A percentile compares a stretch with the other conserved stretches of the same genome.
These are phyloP conservation scores for Spisula subtruncata DNA, from an alignment of 2,888 invertebrate genomes.

Conservation along the genomic window DNA sequence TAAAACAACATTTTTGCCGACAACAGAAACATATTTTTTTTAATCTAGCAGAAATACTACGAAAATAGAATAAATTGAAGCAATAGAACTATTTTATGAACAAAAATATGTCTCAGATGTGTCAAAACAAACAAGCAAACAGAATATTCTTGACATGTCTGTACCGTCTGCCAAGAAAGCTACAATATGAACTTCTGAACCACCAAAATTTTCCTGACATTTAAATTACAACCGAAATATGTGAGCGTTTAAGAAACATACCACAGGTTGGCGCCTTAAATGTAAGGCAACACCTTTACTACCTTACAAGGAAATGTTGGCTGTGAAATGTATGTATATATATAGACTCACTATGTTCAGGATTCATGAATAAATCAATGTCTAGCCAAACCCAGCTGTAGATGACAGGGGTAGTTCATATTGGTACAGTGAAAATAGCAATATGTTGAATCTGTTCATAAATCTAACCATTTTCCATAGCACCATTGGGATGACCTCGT, in stretches of 20 bases:
- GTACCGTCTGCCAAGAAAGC: neutral
- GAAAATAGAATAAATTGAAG: neutral
- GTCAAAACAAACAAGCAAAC: conserved; percentile 8
- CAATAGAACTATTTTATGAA: neutral
- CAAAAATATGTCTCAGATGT: neutral
- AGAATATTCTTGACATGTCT: neutral
- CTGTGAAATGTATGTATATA: neutral
- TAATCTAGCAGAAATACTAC: neutral
- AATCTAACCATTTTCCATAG: neutral
- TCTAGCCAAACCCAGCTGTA: conserved; percentile 21
- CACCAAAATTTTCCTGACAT: neutral
- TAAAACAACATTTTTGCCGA: neutral
- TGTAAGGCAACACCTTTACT: neutral
- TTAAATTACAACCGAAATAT: neutral
- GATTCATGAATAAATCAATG: conserved; percentile 24
- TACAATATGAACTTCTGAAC: neutral
- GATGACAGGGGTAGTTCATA: neutral
- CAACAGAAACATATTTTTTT: too few species aligned
- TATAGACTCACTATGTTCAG: neutral
- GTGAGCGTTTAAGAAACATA: neutral
- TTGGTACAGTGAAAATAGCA: conserved; percentile 14
- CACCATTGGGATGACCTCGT: neutral
- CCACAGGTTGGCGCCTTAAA: neutral
- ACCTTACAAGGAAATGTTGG: conserved; percentile 5
- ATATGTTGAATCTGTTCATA: neutral